Percentiles rank a stretch among this genome's conserved stretches.
phyloP scores from a whole-genome alignment of 2,888 invertebrate genomes.

The Erpobdella octoculata region DNA sequence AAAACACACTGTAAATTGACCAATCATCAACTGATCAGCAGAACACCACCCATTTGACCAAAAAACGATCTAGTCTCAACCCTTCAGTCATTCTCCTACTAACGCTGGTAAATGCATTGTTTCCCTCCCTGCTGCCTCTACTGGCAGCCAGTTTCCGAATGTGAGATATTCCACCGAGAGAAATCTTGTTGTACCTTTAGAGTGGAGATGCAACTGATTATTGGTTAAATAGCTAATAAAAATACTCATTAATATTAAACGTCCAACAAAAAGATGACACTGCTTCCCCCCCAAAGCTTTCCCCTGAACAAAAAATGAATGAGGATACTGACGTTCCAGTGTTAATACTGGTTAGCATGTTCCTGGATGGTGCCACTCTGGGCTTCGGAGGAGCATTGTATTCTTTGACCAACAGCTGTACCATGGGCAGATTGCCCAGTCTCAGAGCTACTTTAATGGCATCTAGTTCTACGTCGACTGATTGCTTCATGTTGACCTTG shows the following conservation, averaged over 20 bases:
- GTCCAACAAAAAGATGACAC: not conserved
- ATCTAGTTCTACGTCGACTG: not conserved
- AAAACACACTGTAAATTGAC: too few relatives aligned
- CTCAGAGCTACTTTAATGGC: slow-evolving; percentile 17
- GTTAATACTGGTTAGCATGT: slow-evolving; percentile 3
- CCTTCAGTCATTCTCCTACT: not conserved
- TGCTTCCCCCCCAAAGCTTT: not conserved
- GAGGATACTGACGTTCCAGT: slow-evolving; percentile 6
- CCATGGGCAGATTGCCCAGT: not conserved
- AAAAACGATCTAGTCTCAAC: too few relatives aligned
- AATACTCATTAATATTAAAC: not conserved
- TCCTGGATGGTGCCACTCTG: not conserved
- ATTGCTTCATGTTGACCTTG: not conserved
- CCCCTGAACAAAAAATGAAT: not conserved
- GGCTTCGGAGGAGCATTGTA: not conserved
- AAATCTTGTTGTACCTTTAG: slow-evolving; percentile 45
- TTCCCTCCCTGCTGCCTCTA: slow-evolving; percentile 55
- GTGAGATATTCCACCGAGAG: slow-evolving; percentile 46
- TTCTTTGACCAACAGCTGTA: slow-evolving; percentile 1
- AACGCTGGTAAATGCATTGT: slow-evolving; percentile 55
- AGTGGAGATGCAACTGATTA: not conserved
- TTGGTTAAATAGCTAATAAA: not conserved
- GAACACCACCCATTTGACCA: not conserved
- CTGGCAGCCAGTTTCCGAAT: slow-evolving; percentile 51
- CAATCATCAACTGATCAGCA: too few relatives aligned